Base-by-base conservation (phyloP, 2,797 vertebrate species). In the Pangasius larnaudii region DNA sequence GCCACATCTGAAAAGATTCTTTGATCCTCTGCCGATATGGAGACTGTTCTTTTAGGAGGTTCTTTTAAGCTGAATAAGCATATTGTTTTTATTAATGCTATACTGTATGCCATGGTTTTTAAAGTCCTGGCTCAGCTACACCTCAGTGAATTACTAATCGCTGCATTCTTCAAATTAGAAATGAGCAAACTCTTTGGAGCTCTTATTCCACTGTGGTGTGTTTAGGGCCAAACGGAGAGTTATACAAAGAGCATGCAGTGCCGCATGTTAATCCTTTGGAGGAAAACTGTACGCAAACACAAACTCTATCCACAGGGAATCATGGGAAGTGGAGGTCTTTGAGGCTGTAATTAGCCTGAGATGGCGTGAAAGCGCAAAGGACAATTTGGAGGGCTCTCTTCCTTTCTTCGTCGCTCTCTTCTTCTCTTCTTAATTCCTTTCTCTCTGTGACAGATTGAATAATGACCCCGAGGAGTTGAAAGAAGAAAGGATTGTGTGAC, bases 371-470 rank as follows among this genome's bases (percentile, higher is more conserved):
- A 42, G 46, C 65, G 56, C 42, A 33, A 74, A 63, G 69, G 67
- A 61, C 79, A 67, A 51, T 84, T 84, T 75, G 18, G 69, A 56
- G 61, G 61, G 61, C 42, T 53, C 33, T 71, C 36, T 36, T 22
- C 19, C 49, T 51, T 39, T 56, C 56, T 61, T 75, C 42, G n/a
- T 7, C 42, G 13, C 56, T 72, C 84, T 27, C 56, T 24, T 56
- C 22, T 61, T n/a, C 46, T 42, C 58, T 79, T 49, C 18, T 86
- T 0, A 9, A 88, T 88, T 4, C 24, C 30, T 82, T 59, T 85
- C 69, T 27, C 30, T 58, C 51, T 58, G 65, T 72, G 86, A 84
- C 85, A 89, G 87, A 80, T 86, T 75, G 92, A 94, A 91, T 93
- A 94, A 87, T 78, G 42, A 86, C 85, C 78, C 65, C 63, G 13